Evolutionary conservation across 2,888 invertebrate species (phyloP), one percentile per base, ranked within the genome.

Genomic region (Oligia latruncula): DNA sequence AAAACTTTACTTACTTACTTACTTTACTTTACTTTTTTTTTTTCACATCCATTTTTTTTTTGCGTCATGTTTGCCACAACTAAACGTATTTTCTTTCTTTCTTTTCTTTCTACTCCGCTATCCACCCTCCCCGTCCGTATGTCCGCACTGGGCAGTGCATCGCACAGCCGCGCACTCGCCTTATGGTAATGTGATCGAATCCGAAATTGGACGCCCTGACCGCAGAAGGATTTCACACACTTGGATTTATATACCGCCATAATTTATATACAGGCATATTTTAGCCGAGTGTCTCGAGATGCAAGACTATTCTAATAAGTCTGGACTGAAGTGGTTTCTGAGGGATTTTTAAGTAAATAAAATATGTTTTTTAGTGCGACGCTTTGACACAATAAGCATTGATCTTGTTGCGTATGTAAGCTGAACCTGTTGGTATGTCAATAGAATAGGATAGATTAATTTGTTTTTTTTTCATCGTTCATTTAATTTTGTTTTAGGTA

Each of bases 171-270:
- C 91, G 92, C 95, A 94, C 95, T 95, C 92, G 93, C 94, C 92
- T 92, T 96, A 96, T 96, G 96, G 93, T 95, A 96, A 96, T 96
- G 93, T 93, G 95, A 95, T 96, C 93, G 95, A 93, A 94, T 94
- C 93, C 94, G 91, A 95, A 96, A 96, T 96, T 95, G 96, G 95
- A 95, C 92, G 94, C 94, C 88, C 91, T 92, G 94, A 92, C 93
- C 90, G 90, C 91, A 91, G 90, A 88, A 90, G 91, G 92, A 92
- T 88, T 90, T 88, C 90, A 89, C 91, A 90, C 90, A 87, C 90
- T 90, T 85, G 89, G 89, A 92, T 90, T 91, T 93, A 92, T 91
- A 91, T 89, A 88, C 88, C 88, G 86, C 88, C 87, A 89, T 90
- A 76, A 82, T 71, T 80, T 78, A 78, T 81, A 87, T 46, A 82